These are phyloP conservation scores for Lathronympha strigana DNA, from an alignment of 2,888 invertebrate genomes.

Conservation along the genomic window DNA sequence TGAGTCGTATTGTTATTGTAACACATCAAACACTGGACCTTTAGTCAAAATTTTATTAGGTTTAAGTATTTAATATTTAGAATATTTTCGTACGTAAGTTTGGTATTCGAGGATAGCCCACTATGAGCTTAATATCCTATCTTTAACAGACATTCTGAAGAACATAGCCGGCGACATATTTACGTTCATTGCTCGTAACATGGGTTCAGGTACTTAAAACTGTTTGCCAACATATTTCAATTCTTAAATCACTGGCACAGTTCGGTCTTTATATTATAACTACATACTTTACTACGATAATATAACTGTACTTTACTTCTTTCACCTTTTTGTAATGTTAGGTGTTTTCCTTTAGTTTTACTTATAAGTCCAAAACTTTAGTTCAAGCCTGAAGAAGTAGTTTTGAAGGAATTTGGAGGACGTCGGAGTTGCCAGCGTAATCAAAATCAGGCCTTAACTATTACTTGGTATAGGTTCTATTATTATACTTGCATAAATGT, in stretches of 20 bases:
- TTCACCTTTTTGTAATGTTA: constrained; percentile 11
- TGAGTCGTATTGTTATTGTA: constrained; percentile 46
- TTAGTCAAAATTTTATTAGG: constrained; percentile 79
- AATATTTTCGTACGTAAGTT: constrained; percentile 63
- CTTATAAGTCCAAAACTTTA: background rate
- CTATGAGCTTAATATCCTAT: constrained; percentile 45
- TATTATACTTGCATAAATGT: constrained; percentile 42
- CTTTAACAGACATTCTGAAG: constrained; percentile 48
- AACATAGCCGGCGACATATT: constrained; percentile 25
- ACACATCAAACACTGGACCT: constrained; percentile 78
- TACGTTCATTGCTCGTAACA: constrained; percentile 37
- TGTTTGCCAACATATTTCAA: constrained; percentile 42
- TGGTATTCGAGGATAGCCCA: constrained; percentile 54
- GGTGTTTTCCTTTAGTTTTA: constrained; percentile 14
- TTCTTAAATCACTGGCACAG: constrained; percentile 60
- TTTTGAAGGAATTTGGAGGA: background rate
- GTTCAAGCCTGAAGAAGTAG: background rate
- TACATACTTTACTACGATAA: constrained; percentile 45
- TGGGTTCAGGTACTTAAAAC: constrained; percentile 43
- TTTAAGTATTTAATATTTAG: constrained; percentile 75
- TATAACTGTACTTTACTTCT: constrained; percentile 20
- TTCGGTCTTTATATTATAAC: constrained; percentile 46
- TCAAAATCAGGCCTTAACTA: constrained; percentile 7
- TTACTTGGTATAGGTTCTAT: background rate
- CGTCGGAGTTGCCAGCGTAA: background rate